Conservation (phyloP, 2,797 vertebrate genomes). For the Anas bernieri region DNA sequence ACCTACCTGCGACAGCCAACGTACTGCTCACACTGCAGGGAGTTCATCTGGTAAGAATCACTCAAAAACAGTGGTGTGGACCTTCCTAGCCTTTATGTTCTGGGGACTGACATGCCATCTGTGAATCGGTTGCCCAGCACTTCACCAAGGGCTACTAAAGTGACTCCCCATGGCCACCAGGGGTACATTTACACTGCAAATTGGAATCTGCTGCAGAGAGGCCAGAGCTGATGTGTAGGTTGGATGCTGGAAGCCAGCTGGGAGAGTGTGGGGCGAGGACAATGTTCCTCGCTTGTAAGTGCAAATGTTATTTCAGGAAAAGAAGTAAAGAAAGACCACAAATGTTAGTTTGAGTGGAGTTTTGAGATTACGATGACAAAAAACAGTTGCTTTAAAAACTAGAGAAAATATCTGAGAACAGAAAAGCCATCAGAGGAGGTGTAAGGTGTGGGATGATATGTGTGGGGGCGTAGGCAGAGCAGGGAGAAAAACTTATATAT, state of each 20-base stretch:
- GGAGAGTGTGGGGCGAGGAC: not conserved
- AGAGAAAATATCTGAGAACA: not conserved
- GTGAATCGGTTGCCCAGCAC: not conserved
- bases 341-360: not conserved
- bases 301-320: not conserved
- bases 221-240: not conserved
- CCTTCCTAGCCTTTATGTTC: accelerated
- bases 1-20: constrained; percentile 95
- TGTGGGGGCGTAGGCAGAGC: not conserved
- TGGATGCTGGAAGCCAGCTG: not conserved
- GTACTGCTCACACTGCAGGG: constrained; percentile 96
- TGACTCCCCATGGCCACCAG: not conserved
- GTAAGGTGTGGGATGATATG: not conserved
- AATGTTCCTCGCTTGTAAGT: not conserved
- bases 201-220: not conserved
- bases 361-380: not conserved
- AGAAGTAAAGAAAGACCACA: not conserved
- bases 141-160: accelerated
- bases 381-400: not conserved
- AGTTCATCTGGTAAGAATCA: constrained; percentile 94
- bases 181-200: not conserved
- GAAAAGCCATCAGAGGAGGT: not conserved
- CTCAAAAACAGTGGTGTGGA: accelerated
- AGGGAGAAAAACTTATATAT: not conserved
- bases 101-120: not conserved